Percentiles rank a stretch among this genome's conserved stretches.
Conservation (phyloP, 2,113 vertebrate genomes). For the Psilopsiagon aymara region DNA sequence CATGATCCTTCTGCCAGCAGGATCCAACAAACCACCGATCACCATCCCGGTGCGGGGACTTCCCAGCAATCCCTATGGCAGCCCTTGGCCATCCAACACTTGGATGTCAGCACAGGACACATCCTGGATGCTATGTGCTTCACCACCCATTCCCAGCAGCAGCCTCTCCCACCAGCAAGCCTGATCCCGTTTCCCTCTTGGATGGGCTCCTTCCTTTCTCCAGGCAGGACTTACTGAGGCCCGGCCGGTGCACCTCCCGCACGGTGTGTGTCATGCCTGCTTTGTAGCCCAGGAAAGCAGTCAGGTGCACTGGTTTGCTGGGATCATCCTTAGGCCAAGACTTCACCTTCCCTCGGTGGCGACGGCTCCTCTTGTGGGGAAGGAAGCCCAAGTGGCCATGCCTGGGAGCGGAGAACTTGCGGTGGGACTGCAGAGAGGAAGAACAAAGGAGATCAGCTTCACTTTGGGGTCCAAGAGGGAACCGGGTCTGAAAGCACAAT, state of each 20-base stretch:
- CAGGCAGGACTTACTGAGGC: slow-evolving; percentile 76
- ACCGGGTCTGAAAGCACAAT: background rate
- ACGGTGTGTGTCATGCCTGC: slow-evolving; percentile 83
- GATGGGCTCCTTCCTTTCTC: background rate
- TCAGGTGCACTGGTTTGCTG: slow-evolving; percentile 79
- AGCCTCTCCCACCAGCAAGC: background rate
- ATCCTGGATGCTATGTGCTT: background rate
- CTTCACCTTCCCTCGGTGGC: slow-evolving; percentile 84
- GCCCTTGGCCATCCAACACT: background rate
- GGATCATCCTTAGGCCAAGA: slow-evolving; percentile 82
- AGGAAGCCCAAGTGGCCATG: slow-evolving; percentile 84
- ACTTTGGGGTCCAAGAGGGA: background rate
- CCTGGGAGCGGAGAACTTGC: slow-evolving; percentile 83
- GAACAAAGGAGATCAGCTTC: background rate
- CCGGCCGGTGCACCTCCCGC: slow-evolving; percentile 78
- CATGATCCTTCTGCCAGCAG: background rate
- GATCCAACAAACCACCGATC: background rate
- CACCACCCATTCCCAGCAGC: background rate
- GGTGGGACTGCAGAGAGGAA: slow-evolving; percentile 72
- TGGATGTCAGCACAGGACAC: background rate
- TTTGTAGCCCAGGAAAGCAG: slow-evolving; percentile 85
- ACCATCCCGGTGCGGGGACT: no score
- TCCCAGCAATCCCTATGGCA: background rate
- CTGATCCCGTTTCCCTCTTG: background rate
- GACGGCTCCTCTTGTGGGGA: slow-evolving; percentile 77